These are phyloP conservation scores for Menura novaehollandiae DNA, from an alignment of 2,113 vertebrate species.

Conservation along the genomic window DNA sequence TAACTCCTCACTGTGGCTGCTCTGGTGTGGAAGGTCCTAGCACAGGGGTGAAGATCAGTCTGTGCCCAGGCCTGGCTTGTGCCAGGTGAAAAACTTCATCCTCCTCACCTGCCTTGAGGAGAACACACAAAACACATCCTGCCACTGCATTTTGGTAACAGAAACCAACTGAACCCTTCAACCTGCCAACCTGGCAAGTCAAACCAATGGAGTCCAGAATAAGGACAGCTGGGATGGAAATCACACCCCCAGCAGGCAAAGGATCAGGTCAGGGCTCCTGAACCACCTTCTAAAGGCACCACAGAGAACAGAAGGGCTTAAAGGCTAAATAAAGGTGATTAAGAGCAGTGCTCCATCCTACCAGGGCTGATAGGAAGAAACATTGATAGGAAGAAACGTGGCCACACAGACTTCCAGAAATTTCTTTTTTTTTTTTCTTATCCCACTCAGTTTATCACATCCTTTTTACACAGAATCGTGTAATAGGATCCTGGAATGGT, in stretches of 20 bases:
- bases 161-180: background rate
- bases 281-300: background rate
- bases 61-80: background rate
- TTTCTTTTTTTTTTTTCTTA: background rate
- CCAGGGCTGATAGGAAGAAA: background rate
- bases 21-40: background rate
- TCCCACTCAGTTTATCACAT: background rate
- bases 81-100: background rate
- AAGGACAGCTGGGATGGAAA: background rate
- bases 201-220: background rate
- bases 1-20: background rate
- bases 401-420: background rate
- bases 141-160: background rate
- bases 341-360: background rate
- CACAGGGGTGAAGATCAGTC: background rate
- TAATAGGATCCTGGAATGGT: background rate
- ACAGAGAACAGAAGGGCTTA: background rate
- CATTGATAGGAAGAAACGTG: rapidly evolving
- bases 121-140: background rate
- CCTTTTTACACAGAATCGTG: background rate
- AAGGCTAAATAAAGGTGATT: background rate
- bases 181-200: background rate
- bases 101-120: background rate
- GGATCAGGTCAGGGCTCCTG: background rate
- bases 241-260: rapidly evolving